phyloP scores from a whole-genome alignment of 1,140 invertebrate species.

The Homalodisca vitripennis region DNA sequence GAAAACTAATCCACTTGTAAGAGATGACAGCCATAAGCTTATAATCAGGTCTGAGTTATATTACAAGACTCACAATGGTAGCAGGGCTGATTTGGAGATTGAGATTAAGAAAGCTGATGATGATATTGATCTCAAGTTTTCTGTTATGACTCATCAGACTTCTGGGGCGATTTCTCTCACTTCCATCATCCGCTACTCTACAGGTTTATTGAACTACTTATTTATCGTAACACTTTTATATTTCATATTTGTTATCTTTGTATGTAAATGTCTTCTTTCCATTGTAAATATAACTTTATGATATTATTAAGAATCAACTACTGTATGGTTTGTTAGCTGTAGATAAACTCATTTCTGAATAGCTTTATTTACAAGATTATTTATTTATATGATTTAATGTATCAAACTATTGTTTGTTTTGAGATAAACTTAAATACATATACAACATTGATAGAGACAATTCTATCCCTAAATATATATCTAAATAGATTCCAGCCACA shows the following conservation, averaged over 20 bases:
- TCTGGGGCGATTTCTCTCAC: slow-evolving; percentile 46
- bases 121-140: slow-evolving; percentile 53
- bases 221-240: slow-evolving; percentile 13
- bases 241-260: slow-evolving; percentile 21
- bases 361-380: too few species aligned
- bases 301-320: too few species aligned
- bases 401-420: too few species aligned
- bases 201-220: slow-evolving; percentile 43
- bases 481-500: too few species aligned
- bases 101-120: slow-evolving; percentile 51
- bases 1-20: slow-evolving; percentile 49
- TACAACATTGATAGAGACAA: too few species aligned
- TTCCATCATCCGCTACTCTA: slow-evolving; percentile 52
- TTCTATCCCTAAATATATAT: too few species aligned
- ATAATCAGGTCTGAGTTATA: slow-evolving; percentile 55
- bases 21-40: slow-evolving; percentile 56
- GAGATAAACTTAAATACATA: too few species aligned
- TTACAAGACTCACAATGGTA: slow-evolving; percentile 50
- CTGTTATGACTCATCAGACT: slow-evolving; percentile 46
- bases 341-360: too few species aligned
- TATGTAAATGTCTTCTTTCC: too few species aligned
- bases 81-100: slow-evolving; percentile 50
- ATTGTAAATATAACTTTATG: too few species aligned
- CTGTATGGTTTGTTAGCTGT: too few species aligned
- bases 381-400: too few species aligned